A percentile compares a stretch with the other conserved stretches of the same genome.
Evolutionary conservation across 1,140 invertebrate genomes (phyloP).

Genomic region (Scaptomyza hsui): DNA sequence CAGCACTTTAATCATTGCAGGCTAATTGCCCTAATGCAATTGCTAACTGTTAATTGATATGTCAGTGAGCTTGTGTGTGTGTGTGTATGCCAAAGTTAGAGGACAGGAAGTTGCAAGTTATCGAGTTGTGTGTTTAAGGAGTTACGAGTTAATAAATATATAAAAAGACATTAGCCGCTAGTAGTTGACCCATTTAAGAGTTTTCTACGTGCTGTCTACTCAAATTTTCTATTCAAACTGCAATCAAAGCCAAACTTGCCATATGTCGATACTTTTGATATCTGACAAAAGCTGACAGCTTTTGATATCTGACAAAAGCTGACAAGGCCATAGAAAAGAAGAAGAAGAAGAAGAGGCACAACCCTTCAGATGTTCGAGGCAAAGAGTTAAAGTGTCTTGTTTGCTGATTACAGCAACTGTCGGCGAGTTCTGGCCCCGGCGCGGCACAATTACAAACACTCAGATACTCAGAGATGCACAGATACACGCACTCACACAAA

Average conservation of each 20-base stretch:
- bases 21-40: slow-evolving; percentile 71
- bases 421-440: slow-evolving; percentile 49
- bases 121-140: slow-evolving; percentile 20
- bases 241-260: neutral
- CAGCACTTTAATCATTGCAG: slow-evolving; percentile 29
- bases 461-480: slow-evolving; percentile 27
- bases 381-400: slow-evolving; percentile 35
- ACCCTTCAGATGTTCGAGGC: slow-evolving; percentile 24
- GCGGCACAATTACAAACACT: slow-evolving; percentile 49
- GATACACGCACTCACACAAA: slow-evolving; percentile 53
- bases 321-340: neutral
- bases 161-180: slow-evolving; percentile 48
- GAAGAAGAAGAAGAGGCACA: neutral
- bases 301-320: neutral
- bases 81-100: slow-evolving; percentile 25
- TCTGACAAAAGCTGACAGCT: too few relatives aligned
- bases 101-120: slow-evolving; percentile 65
- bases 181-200: slow-evolving; percentile 63
- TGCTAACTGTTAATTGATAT: slow-evolving; percentile 75
- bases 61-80: slow-evolving; percentile 19
- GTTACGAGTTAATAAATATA: slow-evolving; percentile 40
- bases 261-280: neutral
- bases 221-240: slow-evolving; percentile 16
- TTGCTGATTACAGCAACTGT: slow-evolving; percentile 66
- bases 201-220: slow-evolving; percentile 19